Evolutionary conservation across 64 coral and sea anemone genomes (phyloP).

Genomic region (Montipora efflorescens): DNA sequence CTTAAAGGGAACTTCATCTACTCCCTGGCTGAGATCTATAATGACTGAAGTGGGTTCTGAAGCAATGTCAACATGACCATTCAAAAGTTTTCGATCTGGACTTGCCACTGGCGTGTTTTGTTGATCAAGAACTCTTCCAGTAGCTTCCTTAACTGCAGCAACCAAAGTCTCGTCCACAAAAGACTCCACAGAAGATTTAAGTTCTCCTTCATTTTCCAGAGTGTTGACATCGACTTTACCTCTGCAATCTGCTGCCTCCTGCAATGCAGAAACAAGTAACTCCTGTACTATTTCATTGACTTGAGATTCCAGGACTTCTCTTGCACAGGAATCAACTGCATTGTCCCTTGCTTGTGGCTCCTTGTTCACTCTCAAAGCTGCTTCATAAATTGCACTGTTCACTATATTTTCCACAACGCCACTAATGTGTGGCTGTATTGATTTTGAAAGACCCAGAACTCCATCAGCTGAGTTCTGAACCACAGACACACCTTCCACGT

Average conservation of each 20-base stretch:
- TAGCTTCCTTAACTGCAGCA: background rate
- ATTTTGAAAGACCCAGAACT: background rate
- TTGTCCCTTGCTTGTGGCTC: background rate
- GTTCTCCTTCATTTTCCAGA: background rate
- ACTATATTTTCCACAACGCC: slow-evolving; percentile 67
- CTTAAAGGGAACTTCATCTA: slow-evolving; percentile 4
- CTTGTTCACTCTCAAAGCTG: slow-evolving; percentile 40
- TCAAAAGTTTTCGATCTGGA: background rate
- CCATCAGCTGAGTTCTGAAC: background rate
- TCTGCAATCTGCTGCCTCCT: background rate
- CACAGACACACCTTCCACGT: background rate
- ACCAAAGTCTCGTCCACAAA: background rate
- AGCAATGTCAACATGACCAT: slow-evolving; percentile 23
- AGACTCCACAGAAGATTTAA: background rate
- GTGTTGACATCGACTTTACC: background rate
- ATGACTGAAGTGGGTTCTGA: background rate
- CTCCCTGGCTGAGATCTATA: background rate
- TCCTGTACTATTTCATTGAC: slow-evolving; percentile 13
- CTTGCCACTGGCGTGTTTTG: background rate
- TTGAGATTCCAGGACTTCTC: slow-evolving; percentile 19
- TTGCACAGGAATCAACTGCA: background rate
- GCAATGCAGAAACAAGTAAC: slow-evolving; percentile 31
- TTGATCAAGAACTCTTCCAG: background rate
- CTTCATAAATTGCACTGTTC: slow-evolving; percentile 72
- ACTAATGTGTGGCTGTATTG: slow-evolving; percentile 58